These are phyloP conservation scores for Enteromius fasciolatus DNA, from an alignment of 2,797 vertebrate genomes.

Conservation along the genomic window DNA sequence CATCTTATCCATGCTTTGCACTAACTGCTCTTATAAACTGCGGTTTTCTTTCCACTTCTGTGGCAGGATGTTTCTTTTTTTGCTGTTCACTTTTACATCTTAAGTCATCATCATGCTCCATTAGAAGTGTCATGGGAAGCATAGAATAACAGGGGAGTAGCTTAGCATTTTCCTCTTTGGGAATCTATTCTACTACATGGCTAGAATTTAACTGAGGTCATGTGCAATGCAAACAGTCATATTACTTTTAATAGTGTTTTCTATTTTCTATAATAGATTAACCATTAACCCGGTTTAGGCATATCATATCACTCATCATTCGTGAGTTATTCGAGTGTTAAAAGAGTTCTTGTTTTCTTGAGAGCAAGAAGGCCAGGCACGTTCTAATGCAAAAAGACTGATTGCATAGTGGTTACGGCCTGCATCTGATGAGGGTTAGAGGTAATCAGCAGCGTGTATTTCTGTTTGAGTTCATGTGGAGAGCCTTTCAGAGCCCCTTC, in stretches of 20 bases:
- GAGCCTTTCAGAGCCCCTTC: background rate
- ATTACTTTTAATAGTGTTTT: constrained; percentile 5
- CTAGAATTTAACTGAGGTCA: background rate
- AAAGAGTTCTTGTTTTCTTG: background rate
- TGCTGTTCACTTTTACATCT: constrained; percentile 23
- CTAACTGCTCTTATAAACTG: constrained; percentile 17
- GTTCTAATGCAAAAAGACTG: background rate
- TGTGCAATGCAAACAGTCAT: background rate
- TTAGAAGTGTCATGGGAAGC: constrained; percentile 27
- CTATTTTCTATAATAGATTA: background rate
- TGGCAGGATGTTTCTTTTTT: constrained; percentile 30
- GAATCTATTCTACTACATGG: background rate
- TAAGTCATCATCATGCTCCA: background rate
- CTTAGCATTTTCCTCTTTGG: constrained; percentile 3
- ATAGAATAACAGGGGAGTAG: constrained; percentile 10
- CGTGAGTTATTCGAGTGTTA: background rate
- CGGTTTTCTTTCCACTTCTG: constrained; percentile 21
- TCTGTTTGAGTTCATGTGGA: constrained; percentile 8
- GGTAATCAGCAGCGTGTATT: background rate
- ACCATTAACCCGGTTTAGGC: background rate
- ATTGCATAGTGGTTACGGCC: background rate
- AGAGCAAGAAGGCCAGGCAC: background rate
- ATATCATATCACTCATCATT: background rate
- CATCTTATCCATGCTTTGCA: constrained; percentile 1
- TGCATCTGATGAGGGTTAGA: background rate